Evolutionary conservation across 2,797 vertebrate genomes (phyloP).

Genomic region (Morelia viridis): DNA sequence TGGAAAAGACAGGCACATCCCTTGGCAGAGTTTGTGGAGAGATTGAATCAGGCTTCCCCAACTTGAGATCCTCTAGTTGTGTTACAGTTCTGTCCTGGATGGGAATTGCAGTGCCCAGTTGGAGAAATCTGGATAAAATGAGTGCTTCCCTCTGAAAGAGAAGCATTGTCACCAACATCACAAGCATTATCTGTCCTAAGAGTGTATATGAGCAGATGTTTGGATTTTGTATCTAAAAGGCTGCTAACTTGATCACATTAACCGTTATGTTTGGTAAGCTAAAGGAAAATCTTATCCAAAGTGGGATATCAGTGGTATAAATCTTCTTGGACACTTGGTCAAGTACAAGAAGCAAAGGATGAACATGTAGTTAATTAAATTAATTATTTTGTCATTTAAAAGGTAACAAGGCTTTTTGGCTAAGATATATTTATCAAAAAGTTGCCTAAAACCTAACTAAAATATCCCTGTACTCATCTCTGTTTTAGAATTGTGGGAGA

Average conservation of each 20-base stretch:
- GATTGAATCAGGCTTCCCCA: background rate
- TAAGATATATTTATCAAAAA: background rate
- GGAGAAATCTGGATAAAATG: constrained; percentile 25
- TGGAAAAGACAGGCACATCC: constrained; percentile 47
- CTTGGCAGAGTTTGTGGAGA: background rate
- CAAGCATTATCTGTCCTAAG: background rate
- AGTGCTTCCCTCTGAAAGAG: constrained; percentile 6
- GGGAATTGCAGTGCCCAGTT: background rate
- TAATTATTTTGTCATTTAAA: background rate
- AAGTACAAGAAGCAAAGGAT: background rate
- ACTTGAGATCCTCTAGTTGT: background rate
- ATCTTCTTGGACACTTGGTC: background rate
- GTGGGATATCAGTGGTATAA: background rate
- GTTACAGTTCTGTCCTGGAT: background rate
- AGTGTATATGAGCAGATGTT: background rate
- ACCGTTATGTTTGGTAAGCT: background rate
- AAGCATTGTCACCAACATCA: background rate
- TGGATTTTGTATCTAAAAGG: background rate
- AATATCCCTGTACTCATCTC: background rate
- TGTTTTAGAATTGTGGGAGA: background rate
- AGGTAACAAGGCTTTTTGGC: background rate
- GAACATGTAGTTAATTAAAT: background rate
- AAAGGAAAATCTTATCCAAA: background rate
- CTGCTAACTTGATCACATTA: background rate
- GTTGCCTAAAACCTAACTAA: background rate